These are phyloP conservation scores for Proctacanthus coquilletti DNA, from an alignment of 1,140 invertebrate genomes.

Conservation along the genomic window DNA sequence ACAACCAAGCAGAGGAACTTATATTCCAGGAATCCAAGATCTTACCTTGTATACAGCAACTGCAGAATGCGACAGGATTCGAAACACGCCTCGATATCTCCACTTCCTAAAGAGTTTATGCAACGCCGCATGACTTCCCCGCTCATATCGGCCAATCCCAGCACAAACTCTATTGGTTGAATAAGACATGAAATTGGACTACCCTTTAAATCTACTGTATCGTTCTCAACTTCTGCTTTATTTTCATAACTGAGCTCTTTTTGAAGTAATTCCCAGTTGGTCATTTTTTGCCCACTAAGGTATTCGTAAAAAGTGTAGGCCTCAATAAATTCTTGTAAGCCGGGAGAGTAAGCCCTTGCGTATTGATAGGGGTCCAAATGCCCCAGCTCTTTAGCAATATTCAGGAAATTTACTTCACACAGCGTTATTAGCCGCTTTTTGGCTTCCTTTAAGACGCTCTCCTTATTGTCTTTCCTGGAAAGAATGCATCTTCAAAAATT, in stretches of 20 bases:
- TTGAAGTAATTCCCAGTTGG: conserved; percentile 22
- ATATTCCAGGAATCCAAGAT: too few relatives aligned
- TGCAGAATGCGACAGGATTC: conserved; percentile 55
- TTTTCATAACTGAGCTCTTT: conserved; percentile 9
- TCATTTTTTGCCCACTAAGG: conserved; percentile 28
- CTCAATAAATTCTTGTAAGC: conserved; percentile 80
- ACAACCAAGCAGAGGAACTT: too few relatives aligned
- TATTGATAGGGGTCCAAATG: conserved; percentile 59
- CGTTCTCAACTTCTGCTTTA: not conserved
- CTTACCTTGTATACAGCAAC: conserved; percentile 46
- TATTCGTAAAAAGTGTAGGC: conserved; percentile 63
- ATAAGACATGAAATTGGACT: conserved; percentile 17
- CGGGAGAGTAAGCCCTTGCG: conserved; percentile 53
- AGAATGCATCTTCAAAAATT: not conserved
- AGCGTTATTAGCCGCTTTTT: conserved; percentile 44
- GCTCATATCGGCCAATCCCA: conserved; percentile 77
- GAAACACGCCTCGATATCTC: conserved; percentile 60
- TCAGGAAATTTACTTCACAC: conserved; percentile 41
- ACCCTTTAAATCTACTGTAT: conserved; percentile 17
- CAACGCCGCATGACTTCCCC: conserved; percentile 82
- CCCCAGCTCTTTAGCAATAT: conserved; percentile 55
- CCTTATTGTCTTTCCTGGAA: conserved; percentile 38
- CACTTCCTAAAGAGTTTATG: conserved; percentile 64
- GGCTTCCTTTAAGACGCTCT: conserved; percentile 46
- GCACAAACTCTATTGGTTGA: conserved; percentile 32